Evolutionary conservation across 2,797 vertebrate genomes (phyloP), one percentile per base, ranked within the genome.

Genomic region (Lithobates pipiens): DNA sequence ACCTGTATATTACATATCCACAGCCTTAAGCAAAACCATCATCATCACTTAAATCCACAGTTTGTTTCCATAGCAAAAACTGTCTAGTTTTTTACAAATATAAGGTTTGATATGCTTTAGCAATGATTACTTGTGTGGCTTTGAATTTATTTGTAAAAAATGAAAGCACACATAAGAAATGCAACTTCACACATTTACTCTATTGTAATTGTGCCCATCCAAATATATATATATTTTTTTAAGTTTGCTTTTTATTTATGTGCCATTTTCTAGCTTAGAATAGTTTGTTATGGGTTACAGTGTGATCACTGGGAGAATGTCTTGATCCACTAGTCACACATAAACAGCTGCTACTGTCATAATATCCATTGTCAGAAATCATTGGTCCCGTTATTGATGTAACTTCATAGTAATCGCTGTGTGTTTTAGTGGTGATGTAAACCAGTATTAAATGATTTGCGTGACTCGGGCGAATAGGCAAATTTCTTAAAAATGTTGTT

Each of bases 1-100:
- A 74, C 72, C 42, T 74, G 72, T 61, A 76, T 34, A 61, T 77
- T 63, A 65, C 76, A 46, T 25, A 46, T 74, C 72, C 42, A 16
- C 23, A 44, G 42, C 42, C 72, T 74, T 46, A 29, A 44, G 39
- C 9, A 46, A 72, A 74, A 74, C 39, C 6, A 74, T 46, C 6
- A 18, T 27, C 25, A 74, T 50, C 16, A 74, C 39, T 9, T 27
- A 74, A 25, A 46, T 74, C n/a, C 23, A 74, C 23, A 74, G 36
- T n/a, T 46, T 74, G 72, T 74, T 74, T 74, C 39, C 15, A 74
- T 50, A 50, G 71, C 36, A 73, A 3, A 73, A 73, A 44, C 36
- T 73, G 10, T 73, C 21, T 42, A 44, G 39, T 73, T 23, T 23
- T 73, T 44, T n/a, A 13, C 71, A 73, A n/a, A 73, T 10, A 42